Evolutionary conservation across 2,888 invertebrate genomes (phyloP).

Genomic region (Junonia oenone): DNA sequence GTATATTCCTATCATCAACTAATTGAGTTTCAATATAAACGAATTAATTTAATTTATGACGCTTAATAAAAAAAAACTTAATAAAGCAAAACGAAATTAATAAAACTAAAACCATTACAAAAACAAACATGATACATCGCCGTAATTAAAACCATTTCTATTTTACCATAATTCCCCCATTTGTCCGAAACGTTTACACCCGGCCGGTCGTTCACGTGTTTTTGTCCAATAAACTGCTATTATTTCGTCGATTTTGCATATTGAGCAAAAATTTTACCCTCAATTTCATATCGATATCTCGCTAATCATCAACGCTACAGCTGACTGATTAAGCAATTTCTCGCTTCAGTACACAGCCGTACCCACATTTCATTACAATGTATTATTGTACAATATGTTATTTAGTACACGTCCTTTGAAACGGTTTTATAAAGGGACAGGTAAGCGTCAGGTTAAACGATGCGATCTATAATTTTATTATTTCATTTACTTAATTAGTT

Average conservation of each 20-base stretch:
- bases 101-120: not conserved
- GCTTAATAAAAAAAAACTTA: not conserved
- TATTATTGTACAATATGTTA: slow-evolving; percentile 64
- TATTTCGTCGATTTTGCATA: slow-evolving; percentile 35
- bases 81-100: not conserved
- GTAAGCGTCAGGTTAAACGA: not conserved
- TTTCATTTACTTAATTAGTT: not conserved
- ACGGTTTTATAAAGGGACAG: slow-evolving; percentile 4
- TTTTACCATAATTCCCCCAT: slow-evolving; percentile 20
- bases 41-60: not conserved
- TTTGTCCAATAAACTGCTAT: slow-evolving; percentile 23
- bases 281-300: slow-evolving; percentile 61
- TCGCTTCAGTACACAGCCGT: slow-evolving; percentile 57
- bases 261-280: slow-evolving; percentile 51
- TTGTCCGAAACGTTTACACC: slow-evolving; percentile 21
- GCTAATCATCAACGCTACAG: slow-evolving; percentile 69
- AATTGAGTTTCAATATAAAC: too few species aligned
- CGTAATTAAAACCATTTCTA: slow-evolving; percentile 14
- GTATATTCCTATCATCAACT: too few species aligned
- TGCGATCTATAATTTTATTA: not conserved
- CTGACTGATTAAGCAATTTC: slow-evolving; percentile 74
- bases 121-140: slow-evolving; percentile 10
- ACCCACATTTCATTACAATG: slow-evolving; percentile 69
- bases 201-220: slow-evolving; percentile 20
- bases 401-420: slow-evolving; percentile 57